Conservation (phyloP, 1,140 invertebrate species). For the Drosophila micromelanica region DNA sequence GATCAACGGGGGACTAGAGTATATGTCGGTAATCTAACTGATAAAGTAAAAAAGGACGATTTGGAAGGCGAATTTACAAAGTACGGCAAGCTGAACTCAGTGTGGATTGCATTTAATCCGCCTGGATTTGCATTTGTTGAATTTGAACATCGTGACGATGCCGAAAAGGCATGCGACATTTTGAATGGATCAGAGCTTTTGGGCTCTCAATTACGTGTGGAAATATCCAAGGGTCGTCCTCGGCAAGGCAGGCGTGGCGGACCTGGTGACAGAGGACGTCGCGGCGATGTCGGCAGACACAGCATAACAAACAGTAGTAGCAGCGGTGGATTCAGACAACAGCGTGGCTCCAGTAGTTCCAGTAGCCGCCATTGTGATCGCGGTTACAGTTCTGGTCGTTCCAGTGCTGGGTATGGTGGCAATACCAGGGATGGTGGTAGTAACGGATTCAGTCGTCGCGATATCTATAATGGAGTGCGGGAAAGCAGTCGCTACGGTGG, state of each 20-base stretch:
- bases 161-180: constrained; percentile 95
- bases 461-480: constrained; percentile 81
- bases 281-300: constrained; percentile 85
- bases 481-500: constrained; percentile 84
- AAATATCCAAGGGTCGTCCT: constrained; percentile 91
- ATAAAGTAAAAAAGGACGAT: constrained; percentile 94
- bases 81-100: constrained; percentile 97
- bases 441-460: constrained; percentile 74
- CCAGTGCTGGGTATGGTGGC: constrained; percentile 77
- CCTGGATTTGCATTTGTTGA: constrained; percentile 99
- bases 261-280: constrained; percentile 85
- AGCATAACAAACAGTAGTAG: constrained; percentile 85
- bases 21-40: constrained; percentile 93
- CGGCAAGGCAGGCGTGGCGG: constrained; percentile 85
- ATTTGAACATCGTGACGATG: constrained; percentile 97
- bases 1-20: constrained; percentile 89
- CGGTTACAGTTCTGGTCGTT: constrained; percentile 85
- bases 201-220: constrained; percentile 92
- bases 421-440: constrained; percentile 77
- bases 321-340: constrained; percentile 77
- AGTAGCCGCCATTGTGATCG: constrained; percentile 81
- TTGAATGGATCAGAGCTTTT: constrained; percentile 94
- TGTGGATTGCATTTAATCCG: constrained; percentile 97
- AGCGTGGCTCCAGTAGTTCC: constrained; percentile 77
- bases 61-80: constrained; percentile 93